Evolutionary conservation across 1,140 invertebrate species (phyloP), one percentile per base, ranked within the genome.

Genomic region (Wiebesia pumilae): DNA sequence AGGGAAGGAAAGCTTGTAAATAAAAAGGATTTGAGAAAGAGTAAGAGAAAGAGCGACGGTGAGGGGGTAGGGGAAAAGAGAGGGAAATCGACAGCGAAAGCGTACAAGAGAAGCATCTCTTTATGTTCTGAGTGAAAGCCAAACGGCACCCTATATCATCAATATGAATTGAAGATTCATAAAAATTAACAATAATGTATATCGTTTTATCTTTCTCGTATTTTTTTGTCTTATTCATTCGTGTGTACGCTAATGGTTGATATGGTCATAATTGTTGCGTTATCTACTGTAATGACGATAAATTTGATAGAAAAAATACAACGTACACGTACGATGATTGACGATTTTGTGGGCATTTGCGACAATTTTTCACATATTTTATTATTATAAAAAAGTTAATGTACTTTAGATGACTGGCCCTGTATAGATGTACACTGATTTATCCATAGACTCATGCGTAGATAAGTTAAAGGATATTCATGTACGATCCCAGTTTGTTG

Each of bases 1-100:
- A 85, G 85, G 89, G 88, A 81, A 86, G 82, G 75, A 82, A 90
- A 89, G 90, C 91, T 92, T 92, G 89, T 93, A 92, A 93, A 92
- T 92, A 92, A 91, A 91, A 89, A 90, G 90, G 79, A 90, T 83
- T 89, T 83, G 38, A 73, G 38, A 47, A 30, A 40, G 33, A 47
- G 62, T 84, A 84, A 78, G 40, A 21, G 43, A 58, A 2, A 27
- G 54, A 12, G 78, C 3, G 78, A 33, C 2, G 30, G n/a, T 9
- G 78, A 58, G 62, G 58, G 40, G 21, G 73, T 21, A 40, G 35
- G 27, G 40, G 27, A 30, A 40, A 51, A 62, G 62, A 62, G 75
- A 43, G 75, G 24, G 75, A 43, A 24, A 62, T 30, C 14, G 27
- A 81, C 14, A 19, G 33, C 14, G 3, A 38, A 16, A 40, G 38